Base-by-base conservation (phyloP, 64 coral and sea anemone genomes). In the Montipora sp. region DNA sequence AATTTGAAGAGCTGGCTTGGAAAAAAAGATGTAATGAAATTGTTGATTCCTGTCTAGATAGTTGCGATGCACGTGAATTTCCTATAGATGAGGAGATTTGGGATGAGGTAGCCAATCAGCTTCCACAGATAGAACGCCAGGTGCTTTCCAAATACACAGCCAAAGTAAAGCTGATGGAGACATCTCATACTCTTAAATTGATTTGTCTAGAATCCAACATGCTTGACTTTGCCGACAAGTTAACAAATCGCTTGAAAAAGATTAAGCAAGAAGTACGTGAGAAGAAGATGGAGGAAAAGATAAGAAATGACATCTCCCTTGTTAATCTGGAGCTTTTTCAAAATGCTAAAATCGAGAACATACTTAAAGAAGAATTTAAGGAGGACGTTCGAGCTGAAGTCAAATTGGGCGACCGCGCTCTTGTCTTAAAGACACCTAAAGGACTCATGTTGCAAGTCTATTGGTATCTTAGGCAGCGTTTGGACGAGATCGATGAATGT, bases 241-340 rank as follows among this genome's bases (percentile, higher is more conserved):
- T 85, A 7, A 47, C 7, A 2, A 9, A 7, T 22, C 82, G 82
- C 1, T 50, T 85, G 18, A 71, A 85, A 50, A 27, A 49, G 12
- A 85, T 72, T 27, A 24, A 85, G 20, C 61, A 19, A 71, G 65
- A 85, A 14, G 82, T 50, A 70, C 82, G 67, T 7, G 82, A 85
- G 46, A 85, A 67, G 71, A 85, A 85, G 16, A 13, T 85, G 5
- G 82, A 85, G 16, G 61, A 72, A 59, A 85, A 85, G 65, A 85
- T 3, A 9, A 49, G 21, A 9, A 85, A 61, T 2, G 65, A 85
- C 82, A 85, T 85, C 20, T 0, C 82, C 3, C 49, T 18, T 48
- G 82, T 71, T 71, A 72, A 71, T 3, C 65, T 85, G n/a, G 66
- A 78, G 47, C 75, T 78, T 19, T 15, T 78, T 78, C 68, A 71